A percentile compares a stretch with the other conserved stretches of the same genome.
phyloP scores from a whole-genome alignment of 2,888 invertebrate species.

The Calameuta idolon region DNA sequence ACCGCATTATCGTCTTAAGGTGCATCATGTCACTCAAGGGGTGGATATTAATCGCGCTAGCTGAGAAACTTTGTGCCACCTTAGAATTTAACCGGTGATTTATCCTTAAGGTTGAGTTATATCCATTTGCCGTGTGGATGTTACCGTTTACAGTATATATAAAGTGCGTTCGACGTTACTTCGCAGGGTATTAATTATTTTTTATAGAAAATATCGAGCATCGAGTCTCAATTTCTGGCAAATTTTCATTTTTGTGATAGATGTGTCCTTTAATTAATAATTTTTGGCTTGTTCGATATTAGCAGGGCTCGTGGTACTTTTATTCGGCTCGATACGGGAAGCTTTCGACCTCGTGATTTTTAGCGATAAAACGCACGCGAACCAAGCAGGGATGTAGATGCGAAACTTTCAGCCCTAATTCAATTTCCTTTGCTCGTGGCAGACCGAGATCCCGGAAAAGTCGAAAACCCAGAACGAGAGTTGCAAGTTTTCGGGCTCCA shows the following conservation, averaged over 20 bases:
- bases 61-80: not conserved
- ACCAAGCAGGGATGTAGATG: not conserved
- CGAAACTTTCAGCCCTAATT: not conserved
- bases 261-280: not conserved
- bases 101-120: not conserved
- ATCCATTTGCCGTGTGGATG: not conserved
- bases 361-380: not conserved
- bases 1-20: slow-evolving; percentile 40
- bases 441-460: not conserved
- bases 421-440: not conserved
- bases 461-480: not conserved
- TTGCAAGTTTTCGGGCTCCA: not conserved
- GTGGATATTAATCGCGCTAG: not conserved
- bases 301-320: not conserved
- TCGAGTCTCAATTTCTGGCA: too few species aligned
- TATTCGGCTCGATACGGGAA: not conserved
- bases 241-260: not conserved
- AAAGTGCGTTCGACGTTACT: not conserved
- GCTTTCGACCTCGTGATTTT: not conserved
- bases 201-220: too few species aligned
- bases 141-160: not conserved
- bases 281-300: not conserved
- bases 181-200: too few species aligned
- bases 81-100: not conserved
- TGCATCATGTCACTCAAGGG: slow-evolving; percentile 42